Evolutionary conservation across 2,113 vertebrate species (phyloP).

Genomic region (Gallinago jamesoni): DNA sequence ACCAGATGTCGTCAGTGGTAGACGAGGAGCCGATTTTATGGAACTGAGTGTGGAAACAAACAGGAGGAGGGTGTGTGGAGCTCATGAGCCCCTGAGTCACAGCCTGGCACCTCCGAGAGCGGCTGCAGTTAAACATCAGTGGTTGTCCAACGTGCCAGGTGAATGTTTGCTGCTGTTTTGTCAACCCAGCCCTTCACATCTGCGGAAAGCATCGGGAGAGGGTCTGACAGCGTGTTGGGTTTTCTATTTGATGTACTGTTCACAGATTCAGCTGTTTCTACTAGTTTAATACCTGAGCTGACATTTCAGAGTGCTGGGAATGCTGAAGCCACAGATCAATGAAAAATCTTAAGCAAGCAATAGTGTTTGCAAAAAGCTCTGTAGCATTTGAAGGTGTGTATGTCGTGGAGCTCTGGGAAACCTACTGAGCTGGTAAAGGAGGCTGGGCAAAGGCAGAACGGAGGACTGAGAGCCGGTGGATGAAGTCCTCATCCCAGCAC

Average conservation of each 20-base stretch:
- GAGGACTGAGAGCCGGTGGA: neutral
- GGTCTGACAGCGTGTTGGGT: neutral
- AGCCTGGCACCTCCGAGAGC: neutral
- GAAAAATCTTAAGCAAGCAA: neutral
- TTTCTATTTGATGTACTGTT: neutral
- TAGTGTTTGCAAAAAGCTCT: conserved; percentile 10
- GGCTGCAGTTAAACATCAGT: neutral
- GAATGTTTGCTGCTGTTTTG: neutral
- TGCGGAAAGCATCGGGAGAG: neutral
- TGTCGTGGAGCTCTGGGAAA: neutral
- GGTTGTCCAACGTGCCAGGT: neutral
- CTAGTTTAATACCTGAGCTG: neutral
- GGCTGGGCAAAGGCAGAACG: neutral
- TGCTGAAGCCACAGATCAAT: neutral
- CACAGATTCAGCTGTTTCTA: neutral
- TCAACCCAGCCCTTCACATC: neutral
- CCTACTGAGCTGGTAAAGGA: neutral
- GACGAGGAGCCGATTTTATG: neutral
- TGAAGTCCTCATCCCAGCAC: neutral
- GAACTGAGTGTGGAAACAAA: neutral
- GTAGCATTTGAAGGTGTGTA: neutral
- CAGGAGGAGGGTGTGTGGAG: neutral
- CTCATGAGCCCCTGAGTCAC: conserved; percentile 15
- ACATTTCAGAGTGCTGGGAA: neutral
- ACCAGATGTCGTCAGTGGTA: neutral